Conservation (phyloP, 2,888 invertebrate genomes). For the Bimastos eiseni region DNA sequence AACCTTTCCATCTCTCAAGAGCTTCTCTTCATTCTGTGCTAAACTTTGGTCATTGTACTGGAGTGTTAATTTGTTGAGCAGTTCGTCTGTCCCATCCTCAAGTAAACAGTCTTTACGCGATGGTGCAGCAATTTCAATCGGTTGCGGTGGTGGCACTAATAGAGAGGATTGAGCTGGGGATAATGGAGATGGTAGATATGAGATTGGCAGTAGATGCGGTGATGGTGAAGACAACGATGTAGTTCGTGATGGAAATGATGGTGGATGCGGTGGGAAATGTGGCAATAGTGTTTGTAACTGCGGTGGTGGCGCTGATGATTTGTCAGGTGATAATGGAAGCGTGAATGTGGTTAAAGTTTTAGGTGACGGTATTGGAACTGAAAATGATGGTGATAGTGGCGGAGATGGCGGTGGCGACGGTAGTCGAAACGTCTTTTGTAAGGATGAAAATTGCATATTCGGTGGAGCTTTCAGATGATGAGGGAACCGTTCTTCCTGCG, state of each 20-base stretch:
- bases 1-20: background rate
- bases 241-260: background rate
- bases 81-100: background rate
- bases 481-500: background rate
- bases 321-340: background rate
- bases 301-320: background rate
- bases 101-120: background rate
- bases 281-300: background rate
- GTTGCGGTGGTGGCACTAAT: background rate
- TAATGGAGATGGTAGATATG: background rate
- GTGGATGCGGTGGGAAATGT: background rate
- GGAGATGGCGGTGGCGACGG: background rate
- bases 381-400: background rate
- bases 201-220: background rate
- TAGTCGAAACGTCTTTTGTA: background rate
- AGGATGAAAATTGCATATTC: background rate
- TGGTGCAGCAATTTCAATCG: background rate
- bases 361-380: background rate
- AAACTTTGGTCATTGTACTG: background rate
- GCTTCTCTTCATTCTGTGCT: background rate
- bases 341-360: background rate
- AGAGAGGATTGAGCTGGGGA: background rate
- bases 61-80: background rate
- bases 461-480: background rate
- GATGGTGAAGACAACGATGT: background rate